Evolutionary conservation across 1,140 invertebrate species (phyloP), one percentile per base, ranked within the genome.

Genomic region (Cephus cinctus): DNA sequence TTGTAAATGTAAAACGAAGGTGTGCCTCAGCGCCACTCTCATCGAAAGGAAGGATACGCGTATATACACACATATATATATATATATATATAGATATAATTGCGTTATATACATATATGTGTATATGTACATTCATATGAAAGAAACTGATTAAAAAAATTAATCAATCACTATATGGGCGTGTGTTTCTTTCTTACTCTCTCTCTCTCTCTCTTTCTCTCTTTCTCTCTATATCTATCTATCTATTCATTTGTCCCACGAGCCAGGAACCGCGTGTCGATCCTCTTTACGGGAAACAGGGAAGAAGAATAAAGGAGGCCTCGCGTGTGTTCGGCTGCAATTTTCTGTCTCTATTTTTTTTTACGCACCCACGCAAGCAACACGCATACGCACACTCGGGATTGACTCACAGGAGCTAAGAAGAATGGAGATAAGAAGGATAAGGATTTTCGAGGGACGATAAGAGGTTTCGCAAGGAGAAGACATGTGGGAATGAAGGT

Each of bases 101-200:
- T 30, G 34, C 34, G 41, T 49, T 43, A 56, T 40, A 41, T 27
- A 34, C 12, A 40, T 41, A 47, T 35, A 47, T 14, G 52, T 27
- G 34, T n/a, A 43, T 47, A 39, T 38, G 43, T 42, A 25, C 47
- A 53, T 49, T 34, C 5, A 59, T 53, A 52, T 45, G 42, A 48
- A 56, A 19, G 44, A 45, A 56, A 63, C 30, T 54, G 36, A 52
- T 61, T 56, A 43, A 56, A 63, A n/a, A n/a, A 56, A 63, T 41
- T 35, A 23, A 56, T 61, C 43, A 40, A 59, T 48, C 50, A 54
- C 49, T 41, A 56, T 43, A 50, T n/a, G n/a, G n/a, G n/a, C n/a
- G n/a, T n/a, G n/a, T n/a, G n/a, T n/a, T n/a, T n/a, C n/a, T n/a
- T n/a, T n/a, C n/a, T n/a, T n/a, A n/a, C n/a, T n/a, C n/a, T n/a